Evolutionary conservation across 1,140 invertebrate genomes (phyloP).

Genomic region (Drosophila pseudoananassae): DNA sequence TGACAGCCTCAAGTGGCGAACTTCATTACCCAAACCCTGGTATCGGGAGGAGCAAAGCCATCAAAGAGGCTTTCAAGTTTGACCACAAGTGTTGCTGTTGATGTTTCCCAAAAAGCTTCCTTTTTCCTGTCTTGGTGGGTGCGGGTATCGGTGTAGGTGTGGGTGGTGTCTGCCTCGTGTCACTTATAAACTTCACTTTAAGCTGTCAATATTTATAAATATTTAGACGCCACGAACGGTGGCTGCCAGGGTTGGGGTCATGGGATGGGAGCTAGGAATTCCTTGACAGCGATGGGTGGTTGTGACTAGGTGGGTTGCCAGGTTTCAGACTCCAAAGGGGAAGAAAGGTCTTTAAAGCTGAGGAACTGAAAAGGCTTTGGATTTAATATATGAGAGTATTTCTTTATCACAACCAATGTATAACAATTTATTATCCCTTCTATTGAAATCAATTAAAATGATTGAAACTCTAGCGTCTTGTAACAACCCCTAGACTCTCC

Average conservation of each 20-base stretch:
- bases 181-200: constrained; percentile 80
- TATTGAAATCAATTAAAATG: constrained; percentile 3
- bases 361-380: background rate
- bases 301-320: constrained; percentile 15
- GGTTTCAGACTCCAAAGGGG: constrained; percentile 5
- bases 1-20: constrained; percentile 77
- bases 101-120: constrained; percentile 63
- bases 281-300: constrained; percentile 23
- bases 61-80: constrained; percentile 79
- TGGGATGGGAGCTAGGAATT: constrained; percentile 12
- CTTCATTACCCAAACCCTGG: constrained; percentile 69
- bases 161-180: constrained; percentile 54
- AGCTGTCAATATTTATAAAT: constrained; percentile 82
- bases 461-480: background rate
- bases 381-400: background rate
- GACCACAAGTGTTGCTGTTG: constrained; percentile 74
- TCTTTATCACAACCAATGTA: background rate
- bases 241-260: constrained; percentile 8
- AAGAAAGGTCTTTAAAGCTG: background rate
- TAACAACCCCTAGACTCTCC: background rate
- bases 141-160: background rate
- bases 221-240: constrained; percentile 63
- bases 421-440: background rate
- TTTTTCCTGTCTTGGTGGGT: constrained; percentile 36
- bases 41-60: constrained; percentile 46